Base-by-base conservation (phyloP, 2,113 vertebrate genomes). In the Cervus canadensis region DNA sequence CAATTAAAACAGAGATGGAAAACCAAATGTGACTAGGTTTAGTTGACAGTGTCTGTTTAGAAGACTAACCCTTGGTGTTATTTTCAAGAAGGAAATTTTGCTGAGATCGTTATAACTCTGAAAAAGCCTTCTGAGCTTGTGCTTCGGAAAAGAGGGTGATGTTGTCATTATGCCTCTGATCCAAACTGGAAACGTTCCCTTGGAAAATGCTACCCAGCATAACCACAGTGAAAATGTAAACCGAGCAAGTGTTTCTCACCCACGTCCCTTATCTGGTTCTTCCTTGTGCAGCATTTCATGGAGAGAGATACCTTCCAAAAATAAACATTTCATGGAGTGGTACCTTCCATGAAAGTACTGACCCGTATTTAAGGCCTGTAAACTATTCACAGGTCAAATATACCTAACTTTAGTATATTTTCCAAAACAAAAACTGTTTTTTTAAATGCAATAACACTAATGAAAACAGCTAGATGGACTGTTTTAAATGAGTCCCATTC, bases 101-200 rank as follows among this genome's bases (percentile, higher is more conserved):
- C 93, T 97, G 94, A 89, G 60, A 94, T 95, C 96, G 76, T 74
- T 48, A 43, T 96, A 56, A 87, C 89, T 86, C 56, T 95, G 62
- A 92, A 90, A 89, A 71, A 91, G 56, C n/a, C 19, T 60, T 28
- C 28, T 59, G 36, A 94, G 28, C 82, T 79, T 95, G 87, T 74
- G 56, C 67, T 86, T 85, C 40, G 67, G 60, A 26, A 78, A 79
- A 59, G 48, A 90, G 91, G 48, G 36, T 95, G 94, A 28, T 97
- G 95, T 93, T 97, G 94, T 97, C 95, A 93, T 93, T 78, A 45
- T 94, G 82, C 94, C 78, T 97, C 91, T 97, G 95, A 76, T 96
- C 82, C 60, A 91, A 79, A 95, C 96, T 97, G 91, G 78, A 96
- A 97, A 78, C 71, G 64, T 97, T 97, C 67, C 81, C 36, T 48